These are phyloP conservation scores for Nymphalis polychloros DNA, from an alignment of 2,888 invertebrate genomes.

Conservation along the genomic window DNA sequence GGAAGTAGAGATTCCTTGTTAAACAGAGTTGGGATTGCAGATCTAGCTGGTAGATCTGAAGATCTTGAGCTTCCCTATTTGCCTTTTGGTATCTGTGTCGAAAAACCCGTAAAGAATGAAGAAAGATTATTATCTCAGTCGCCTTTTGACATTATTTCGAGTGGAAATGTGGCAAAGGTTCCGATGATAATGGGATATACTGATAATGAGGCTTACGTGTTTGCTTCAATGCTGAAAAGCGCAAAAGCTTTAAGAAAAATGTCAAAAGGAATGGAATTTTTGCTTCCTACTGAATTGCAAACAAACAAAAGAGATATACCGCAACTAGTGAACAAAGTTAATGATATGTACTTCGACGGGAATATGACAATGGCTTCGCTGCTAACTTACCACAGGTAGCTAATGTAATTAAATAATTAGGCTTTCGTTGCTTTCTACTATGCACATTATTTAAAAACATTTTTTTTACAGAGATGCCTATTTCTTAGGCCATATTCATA, in stretches of 20 bases:
- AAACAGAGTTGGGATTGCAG: constrained; percentile 46
- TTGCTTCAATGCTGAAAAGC: constrained; percentile 55
- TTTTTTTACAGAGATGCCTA: constrained; percentile 62
- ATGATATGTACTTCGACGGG: constrained; percentile 61
- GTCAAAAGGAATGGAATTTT: constrained; percentile 44
- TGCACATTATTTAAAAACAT: neutral
- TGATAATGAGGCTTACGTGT: constrained; percentile 68
- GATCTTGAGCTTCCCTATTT: constrained; percentile 59
- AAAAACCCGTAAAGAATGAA: constrained; percentile 57
- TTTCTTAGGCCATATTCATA: constrained; percentile 64
- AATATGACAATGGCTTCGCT: constrained; percentile 53
- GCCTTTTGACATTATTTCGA: constrained; percentile 55
- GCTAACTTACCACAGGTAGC: constrained; percentile 65
- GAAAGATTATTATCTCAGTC: constrained; percentile 59
- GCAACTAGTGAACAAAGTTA: constrained; percentile 52
- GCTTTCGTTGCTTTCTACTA: too few relatives aligned
- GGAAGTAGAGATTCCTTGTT: constrained; percentile 44
- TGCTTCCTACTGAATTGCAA: constrained; percentile 65
- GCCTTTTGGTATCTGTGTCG: constrained; percentile 67
- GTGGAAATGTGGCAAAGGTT: constrained; percentile 48
- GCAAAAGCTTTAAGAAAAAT: constrained; percentile 48
- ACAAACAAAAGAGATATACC: constrained; percentile 55
- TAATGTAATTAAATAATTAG: neutral
- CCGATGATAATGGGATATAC: constrained; percentile 71
- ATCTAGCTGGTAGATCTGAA: constrained; percentile 52